Conservation (phyloP, 2,113 vertebrate species). For the Pluvialis apricaria region DNA sequence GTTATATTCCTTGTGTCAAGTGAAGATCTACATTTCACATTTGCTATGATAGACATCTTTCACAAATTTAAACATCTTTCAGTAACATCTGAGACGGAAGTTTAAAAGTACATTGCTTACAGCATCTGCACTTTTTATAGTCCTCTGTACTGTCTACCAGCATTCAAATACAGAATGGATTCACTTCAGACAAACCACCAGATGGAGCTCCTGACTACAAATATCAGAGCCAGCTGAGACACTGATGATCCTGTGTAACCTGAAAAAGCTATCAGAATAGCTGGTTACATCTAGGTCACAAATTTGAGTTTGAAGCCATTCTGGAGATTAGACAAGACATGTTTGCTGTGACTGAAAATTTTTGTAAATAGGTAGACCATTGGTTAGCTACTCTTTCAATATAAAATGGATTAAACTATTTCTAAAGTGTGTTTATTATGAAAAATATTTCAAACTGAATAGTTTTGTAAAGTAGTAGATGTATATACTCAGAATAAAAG, state of each 20-base stretch:
- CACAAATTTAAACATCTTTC: not conserved
- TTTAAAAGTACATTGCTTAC: not conserved
- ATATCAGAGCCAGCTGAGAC: not conserved
- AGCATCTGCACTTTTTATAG: not conserved
- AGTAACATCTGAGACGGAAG: not conserved
- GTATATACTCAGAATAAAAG: not conserved
- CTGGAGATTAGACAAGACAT: not conserved
- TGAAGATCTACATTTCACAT: not conserved
- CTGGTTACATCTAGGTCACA: not conserved
- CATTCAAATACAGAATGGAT: not conserved
- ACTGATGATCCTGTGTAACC: fast-evolving
- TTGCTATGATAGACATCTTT: not conserved
- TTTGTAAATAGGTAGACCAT: not conserved
- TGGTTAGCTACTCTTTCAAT: not conserved
- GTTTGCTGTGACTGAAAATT: not conserved
- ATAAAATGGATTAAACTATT: not conserved
- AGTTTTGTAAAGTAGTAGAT: not conserved
- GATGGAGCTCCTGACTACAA: not conserved
- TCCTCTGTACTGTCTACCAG: fast-evolving
- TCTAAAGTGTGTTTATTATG: not conserved
- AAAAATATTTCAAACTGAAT: too few species aligned
- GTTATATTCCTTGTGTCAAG: not conserved
- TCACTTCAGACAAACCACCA: not conserved
- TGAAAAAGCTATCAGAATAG: not conserved
- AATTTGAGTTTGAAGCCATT: not conserved